Base-by-base conservation (phyloP, 2,113 vertebrate species). In the Trichomycterus rosablanca region DNA sequence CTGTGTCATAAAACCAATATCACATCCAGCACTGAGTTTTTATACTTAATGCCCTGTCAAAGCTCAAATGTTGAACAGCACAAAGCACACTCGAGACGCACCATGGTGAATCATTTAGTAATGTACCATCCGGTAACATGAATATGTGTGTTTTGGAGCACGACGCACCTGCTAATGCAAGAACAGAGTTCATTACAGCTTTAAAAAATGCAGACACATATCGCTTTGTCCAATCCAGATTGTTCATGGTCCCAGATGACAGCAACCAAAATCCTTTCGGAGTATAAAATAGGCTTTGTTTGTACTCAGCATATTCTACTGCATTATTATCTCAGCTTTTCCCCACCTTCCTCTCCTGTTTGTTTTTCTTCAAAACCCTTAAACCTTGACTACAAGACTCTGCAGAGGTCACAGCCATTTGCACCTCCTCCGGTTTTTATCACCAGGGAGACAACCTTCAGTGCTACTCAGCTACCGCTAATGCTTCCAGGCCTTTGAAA, bases 91-190 rank as follows among this genome's bases (percentile, higher is more conserved):
- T 4, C 30, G 30, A 9, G 30, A 32, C 30, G n/a, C n/a, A n/a
- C n/a, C n/a, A n/a, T n/a, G n/a, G n/a, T n/a, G n/a, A n/a, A n/a
- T n/a, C n/a, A n/a, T n/a, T n/a, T n/a, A n/a, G n/a, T n/a, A n/a
- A n/a, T n/a, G n/a, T n/a, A n/a, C n/a, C n/a, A n/a, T n/a, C n/a
- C n/a, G n/a, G n/a, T n/a, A n/a, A n/a, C n/a, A n/a, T n/a, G n/a
- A n/a, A n/a, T n/a, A 19, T 16, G 14, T 37, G 12, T 34, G 18
- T 42, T 66, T 48, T 44, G 45, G 55, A 59, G 19, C 35, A 28
- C 18, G 26, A 26, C 24, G 18, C 28, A 28, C 34, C 34, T 39
- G 28, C 45, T 44, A 37, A 63, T 39, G 18, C 19, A 45, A 43
- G 28, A 55, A 46, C 46, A 52, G 34, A 35, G 39, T 12, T 43